A percentile compares a stretch with the other conserved stretches of the same genome.
These are phyloP conservation scores for Suricata suricatta DNA, from an alignment of 2,113 vertebrate species.

Conservation along the genomic window DNA sequence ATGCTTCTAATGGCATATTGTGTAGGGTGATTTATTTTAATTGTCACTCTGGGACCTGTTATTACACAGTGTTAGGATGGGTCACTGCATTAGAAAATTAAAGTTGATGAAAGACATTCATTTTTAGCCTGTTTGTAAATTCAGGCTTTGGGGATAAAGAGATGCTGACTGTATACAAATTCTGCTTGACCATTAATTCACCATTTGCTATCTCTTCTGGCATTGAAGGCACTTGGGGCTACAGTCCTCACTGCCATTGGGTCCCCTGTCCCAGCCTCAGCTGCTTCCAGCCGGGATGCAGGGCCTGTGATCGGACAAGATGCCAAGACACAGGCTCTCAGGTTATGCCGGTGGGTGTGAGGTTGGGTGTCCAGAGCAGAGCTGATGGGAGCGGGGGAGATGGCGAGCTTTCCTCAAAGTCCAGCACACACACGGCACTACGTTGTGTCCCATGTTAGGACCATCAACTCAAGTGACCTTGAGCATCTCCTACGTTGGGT, in stretches of 20 bases:
- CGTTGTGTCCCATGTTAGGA: fast-evolving
- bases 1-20: slow-evolving; percentile 89
- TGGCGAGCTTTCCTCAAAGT: fast-evolving
- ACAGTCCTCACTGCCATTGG: neutral
- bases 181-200: slow-evolving; percentile 42
- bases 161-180: slow-evolving; percentile 81
- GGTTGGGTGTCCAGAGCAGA: neutral
- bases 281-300: fast-evolving
- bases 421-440: fast-evolving
- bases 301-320: fast-evolving
- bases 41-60: slow-evolving; percentile 93
- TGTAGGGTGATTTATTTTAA: slow-evolving; percentile 95
- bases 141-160: slow-evolving; percentile 86
- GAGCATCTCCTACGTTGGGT: fast-evolving
- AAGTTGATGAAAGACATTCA: slow-evolving; percentile 88
- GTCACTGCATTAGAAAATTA: slow-evolving; percentile 95
- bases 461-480: neutral
- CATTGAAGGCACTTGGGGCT: slow-evolving; percentile 25
- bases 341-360: neutral
- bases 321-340: fast-evolving
- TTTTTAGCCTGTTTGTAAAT: slow-evolving; percentile 93
- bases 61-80: slow-evolving; percentile 91
- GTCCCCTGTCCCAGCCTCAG: neutral
- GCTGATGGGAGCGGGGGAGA: fast-evolving
- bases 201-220: slow-evolving; percentile 60